phyloP scores from a whole-genome alignment of 2,888 invertebrate species.

The Escarpia spicata region DNA sequence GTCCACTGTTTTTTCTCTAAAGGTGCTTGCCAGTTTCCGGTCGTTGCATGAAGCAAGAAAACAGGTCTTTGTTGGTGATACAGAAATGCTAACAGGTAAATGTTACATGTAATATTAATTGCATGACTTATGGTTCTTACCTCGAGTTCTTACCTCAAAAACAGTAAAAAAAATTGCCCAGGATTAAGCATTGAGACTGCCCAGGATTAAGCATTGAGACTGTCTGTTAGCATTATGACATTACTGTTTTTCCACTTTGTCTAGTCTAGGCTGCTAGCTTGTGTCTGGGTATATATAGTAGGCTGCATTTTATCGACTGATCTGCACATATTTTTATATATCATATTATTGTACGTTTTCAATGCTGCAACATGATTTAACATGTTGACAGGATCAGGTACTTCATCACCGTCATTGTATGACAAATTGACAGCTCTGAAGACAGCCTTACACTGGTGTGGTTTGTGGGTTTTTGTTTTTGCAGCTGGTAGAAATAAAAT shows the following conservation, averaged over 20 bases:
- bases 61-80: slow-evolving; percentile 48
- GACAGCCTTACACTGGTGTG: not conserved
- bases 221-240: not conserved
- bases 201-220: not conserved
- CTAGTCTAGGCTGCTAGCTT: too few species aligned
- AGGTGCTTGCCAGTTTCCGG: slow-evolving; percentile 49
- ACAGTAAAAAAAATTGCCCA: not conserved
- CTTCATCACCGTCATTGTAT: not conserved
- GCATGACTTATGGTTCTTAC: too few species aligned
- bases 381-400: not conserved
- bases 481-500: slow-evolving; percentile 47
- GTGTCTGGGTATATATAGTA: too few species aligned
- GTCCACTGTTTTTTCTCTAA: slow-evolving; percentile 29
- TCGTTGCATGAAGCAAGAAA: slow-evolving; percentile 47
- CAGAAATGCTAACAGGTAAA: slow-evolving; percentile 45
- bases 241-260: too few species aligned
- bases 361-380: not conserved
- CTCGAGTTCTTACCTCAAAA: not conserved
- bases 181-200: not conserved
- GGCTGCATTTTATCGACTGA: too few species aligned
- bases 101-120: not conserved
- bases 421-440: not conserved
- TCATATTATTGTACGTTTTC: not conserved
- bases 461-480: slow-evolving; percentile 27
- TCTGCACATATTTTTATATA: too few species aligned